These are phyloP conservation scores for Scopus umbretta DNA, from an alignment of 2,113 vertebrate genomes.

Conservation along the genomic window DNA sequence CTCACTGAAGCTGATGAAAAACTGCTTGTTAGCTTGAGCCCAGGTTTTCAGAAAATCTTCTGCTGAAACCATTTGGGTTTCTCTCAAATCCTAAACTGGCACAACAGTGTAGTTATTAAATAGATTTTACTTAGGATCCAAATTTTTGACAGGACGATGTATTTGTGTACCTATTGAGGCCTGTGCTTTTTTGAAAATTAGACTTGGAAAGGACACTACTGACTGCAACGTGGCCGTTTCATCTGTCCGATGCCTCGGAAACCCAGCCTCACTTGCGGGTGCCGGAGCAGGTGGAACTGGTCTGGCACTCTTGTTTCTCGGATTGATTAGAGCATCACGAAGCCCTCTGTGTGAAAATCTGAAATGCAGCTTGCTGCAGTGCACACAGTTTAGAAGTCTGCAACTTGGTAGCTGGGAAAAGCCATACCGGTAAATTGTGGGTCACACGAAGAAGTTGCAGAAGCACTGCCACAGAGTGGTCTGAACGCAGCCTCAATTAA, in stretches of 20 bases:
- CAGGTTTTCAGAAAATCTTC: neutral
- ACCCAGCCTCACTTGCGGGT: rapidly evolving
- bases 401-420: neutral
- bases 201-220: rapidly evolving
- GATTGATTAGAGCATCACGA: rapidly evolving
- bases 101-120: neutral
- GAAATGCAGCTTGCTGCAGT: rapidly evolving
- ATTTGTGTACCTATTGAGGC: neutral
- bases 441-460: neutral
- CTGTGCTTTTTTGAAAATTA: neutral
- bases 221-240: rapidly evolving
- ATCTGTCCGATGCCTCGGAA: rapidly evolving
- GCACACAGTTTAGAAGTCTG: rapidly evolving
- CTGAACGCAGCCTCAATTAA: neutral
- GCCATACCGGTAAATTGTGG: neutral
- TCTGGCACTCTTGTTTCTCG: neutral
- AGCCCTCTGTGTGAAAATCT: rapidly evolving
- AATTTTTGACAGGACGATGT: rapidly evolving
- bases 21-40: neutral
- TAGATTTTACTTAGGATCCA: neutral
- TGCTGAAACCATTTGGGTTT: neutral
- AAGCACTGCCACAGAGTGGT: neutral
- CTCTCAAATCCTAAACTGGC: neutral
- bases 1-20: neutral
- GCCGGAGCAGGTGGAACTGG: neutral